These are phyloP conservation scores for Xestia c-nigrum DNA, from an alignment of 2,888 invertebrate species.

Conservation along the genomic window DNA sequence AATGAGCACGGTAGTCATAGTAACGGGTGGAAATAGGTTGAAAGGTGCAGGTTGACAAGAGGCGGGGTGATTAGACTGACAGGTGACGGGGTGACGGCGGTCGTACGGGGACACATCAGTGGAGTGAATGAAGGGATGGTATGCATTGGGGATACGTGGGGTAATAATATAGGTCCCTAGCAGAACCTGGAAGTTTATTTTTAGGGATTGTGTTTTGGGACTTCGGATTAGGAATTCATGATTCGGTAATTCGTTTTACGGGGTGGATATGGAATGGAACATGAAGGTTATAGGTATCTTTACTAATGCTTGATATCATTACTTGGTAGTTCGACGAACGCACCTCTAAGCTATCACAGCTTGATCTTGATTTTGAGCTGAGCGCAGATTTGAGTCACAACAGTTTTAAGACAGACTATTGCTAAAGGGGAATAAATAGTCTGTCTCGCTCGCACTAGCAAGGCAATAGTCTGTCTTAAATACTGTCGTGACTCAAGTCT, in stretches of 20 bases:
- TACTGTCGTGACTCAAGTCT: too few species aligned
- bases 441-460: too few species aligned
- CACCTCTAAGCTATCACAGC: too few species aligned
- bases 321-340: too few species aligned
- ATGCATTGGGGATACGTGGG: slow-evolving; percentile 15
- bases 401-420: too few species aligned
- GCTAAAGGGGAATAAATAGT: too few species aligned
- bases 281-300: neutral
- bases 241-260: neutral
- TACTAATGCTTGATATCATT: neutral
- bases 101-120: slow-evolving; percentile 51
- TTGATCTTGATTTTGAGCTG: too few species aligned
- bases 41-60: slow-evolving; percentile 56
- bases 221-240: neutral
- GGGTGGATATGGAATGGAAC: neutral
- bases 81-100: slow-evolving; percentile 52
- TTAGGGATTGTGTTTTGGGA: neutral
- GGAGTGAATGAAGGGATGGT: slow-evolving; percentile 39
- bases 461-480: too few species aligned
- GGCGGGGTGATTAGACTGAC: slow-evolving; percentile 55
- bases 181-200: slow-evolving; percentile 15
- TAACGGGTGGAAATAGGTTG: slow-evolving; percentile 53
- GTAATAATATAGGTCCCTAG: neutral
- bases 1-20: slow-evolving; percentile 59
- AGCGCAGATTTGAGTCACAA: too few species aligned